Evolutionary conservation across 2,888 invertebrate species (phyloP), one percentile per base, ranked within the genome.

Genomic region (Plebejus anna): DNA sequence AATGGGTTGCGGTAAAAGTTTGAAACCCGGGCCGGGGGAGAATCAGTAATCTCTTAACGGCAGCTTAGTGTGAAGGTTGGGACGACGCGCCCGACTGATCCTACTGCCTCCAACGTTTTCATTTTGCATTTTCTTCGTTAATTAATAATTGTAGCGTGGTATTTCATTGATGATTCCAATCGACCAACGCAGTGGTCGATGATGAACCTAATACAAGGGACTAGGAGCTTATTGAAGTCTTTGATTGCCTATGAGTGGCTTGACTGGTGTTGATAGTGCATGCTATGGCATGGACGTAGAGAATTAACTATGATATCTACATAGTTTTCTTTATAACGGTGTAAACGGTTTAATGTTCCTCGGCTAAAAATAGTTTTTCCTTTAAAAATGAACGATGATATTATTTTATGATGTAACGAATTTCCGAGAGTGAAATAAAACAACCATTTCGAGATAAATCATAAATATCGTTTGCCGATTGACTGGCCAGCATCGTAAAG

Each of bases 21-120:
- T 83, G 81, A 81, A 86, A 86, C 86, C 89, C 84, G 81, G 82
- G 85, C 89, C 84, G 81, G 81, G 85, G 87, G 88, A 88, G 87
- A 85, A 83, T 84, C 83, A 84, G 85, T 89, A 90, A 89, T 89
- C 89, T 88, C 82, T 86, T 88, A 89, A 81, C 79, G 85, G 87
- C 84, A 83, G 81, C 78, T 79, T 79, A 76, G 79, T 78, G 79
- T 80, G 79, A 79, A 78, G 80, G 77, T 77, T 77, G 79, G 79
- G 76, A 77, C 80, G 80, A 80, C 77, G 81, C 81, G 77, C 80
- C 55, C 32, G 42, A 42, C 59, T 59, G 59, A 76, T 32, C 73
- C 73, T 55, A 32, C 51, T 55, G 51, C n/a, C 9, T 13, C 5
- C 22, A 61, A 61, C 28, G 1, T 66, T 32, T 66, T 66, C 32